Evolutionary conservation across 2,797 vertebrate species (phyloP).

Genomic region (Balearica regulorum): DNA sequence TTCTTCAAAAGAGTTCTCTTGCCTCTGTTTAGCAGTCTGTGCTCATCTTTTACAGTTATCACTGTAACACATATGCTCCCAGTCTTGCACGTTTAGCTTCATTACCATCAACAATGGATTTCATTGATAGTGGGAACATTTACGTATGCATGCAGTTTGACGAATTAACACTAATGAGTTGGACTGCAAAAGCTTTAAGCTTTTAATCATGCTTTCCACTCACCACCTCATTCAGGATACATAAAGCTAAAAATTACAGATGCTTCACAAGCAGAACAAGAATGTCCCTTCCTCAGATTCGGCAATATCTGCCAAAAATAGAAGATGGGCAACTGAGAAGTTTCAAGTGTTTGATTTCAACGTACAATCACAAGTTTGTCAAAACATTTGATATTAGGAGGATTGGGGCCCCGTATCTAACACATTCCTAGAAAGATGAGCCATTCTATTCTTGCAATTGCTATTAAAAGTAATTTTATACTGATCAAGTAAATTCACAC

Average conservation of each 20-base stretch:
- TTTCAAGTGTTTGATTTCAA: neutral
- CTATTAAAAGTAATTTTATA: neutral
- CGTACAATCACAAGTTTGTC: neutral
- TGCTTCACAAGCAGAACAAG: neutral
- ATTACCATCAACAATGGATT: neutral
- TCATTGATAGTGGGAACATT: neutral
- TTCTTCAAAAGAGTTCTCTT: neutral
- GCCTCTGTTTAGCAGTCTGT: neutral
- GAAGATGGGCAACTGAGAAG: neutral
- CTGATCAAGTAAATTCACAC: neutral
- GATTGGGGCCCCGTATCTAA: neutral
- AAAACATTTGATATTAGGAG: neutral
- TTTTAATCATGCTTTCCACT: neutral
- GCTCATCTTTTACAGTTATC: neutral
- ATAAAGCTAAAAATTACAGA: neutral
- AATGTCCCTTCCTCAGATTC: neutral
- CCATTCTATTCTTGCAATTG: neutral
- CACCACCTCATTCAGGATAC: neutral
- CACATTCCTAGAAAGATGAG: neutral
- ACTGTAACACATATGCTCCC: neutral
- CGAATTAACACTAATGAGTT: neutral
- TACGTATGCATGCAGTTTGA: neutral
- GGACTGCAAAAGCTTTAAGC: constrained; percentile 2
- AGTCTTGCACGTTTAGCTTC: neutral
- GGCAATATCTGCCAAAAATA: neutral